Percentiles rank a stretch among this genome's conserved stretches.
Evolutionary conservation across 2,888 invertebrate genomes (phyloP).

Genomic region (Trachelus tabidus): DNA sequence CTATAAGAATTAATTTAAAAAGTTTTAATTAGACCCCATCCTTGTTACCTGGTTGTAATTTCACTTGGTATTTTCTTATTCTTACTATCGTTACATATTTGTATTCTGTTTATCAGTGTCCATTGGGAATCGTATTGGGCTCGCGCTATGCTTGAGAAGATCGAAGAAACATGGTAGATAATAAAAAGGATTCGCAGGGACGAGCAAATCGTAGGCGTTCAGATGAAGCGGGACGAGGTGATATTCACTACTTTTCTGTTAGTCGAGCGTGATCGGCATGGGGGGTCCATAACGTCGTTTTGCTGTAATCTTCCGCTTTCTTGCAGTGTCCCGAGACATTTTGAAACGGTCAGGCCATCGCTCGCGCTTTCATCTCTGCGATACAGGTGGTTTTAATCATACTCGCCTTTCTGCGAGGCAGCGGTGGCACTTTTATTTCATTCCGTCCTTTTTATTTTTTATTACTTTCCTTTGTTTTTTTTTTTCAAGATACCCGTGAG

Average conservation of each 20-base stretch:
- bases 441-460: not conserved
- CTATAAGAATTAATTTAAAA: not conserved
- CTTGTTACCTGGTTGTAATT: not conserved
- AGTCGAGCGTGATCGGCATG: not conserved
- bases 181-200: not conserved
- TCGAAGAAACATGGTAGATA: not conserved
- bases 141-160: not conserved
- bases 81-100: not conserved
- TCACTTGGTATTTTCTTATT: not conserved
- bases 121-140: not conserved
- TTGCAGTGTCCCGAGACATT: not conserved
- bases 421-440: not conserved
- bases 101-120: not conserved
- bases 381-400: not conserved
- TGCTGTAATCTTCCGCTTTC: not conserved
- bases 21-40: not conserved
- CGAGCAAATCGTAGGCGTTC: not conserved
- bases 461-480: no score
- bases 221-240: not conserved
- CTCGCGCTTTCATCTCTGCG: not conserved
- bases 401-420: not conserved
- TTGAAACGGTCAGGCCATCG: not conserved
- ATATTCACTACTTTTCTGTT: not conserved
- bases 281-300: conserved; percentile 1
- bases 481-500: not conserved